These are phyloP conservation scores for Equus quagga DNA, from an alignment of 2,113 vertebrate species.

Conservation along the genomic window DNA sequence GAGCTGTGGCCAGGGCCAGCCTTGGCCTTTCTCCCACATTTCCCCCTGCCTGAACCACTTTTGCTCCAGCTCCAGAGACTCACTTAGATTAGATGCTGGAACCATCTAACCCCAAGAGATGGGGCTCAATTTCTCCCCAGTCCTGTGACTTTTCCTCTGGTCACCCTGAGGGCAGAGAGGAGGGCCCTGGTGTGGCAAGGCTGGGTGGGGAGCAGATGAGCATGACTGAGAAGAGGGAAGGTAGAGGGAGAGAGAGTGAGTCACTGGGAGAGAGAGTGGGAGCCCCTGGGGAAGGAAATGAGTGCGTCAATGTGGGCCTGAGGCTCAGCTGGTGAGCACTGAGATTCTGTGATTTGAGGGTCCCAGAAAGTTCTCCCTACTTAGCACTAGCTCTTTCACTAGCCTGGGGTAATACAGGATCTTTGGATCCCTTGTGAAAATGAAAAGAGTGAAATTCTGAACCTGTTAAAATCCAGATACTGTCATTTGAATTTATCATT, in stretches of 20 bases:
- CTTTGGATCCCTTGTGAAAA: conserved; percentile 1
- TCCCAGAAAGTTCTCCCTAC: background rate
- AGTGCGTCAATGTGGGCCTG: background rate
- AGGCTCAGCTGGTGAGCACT: background rate
- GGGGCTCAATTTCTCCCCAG: background rate
- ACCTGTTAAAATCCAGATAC: background rate
- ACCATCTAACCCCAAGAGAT: background rate
- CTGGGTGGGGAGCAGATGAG: background rate
- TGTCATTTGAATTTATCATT: conserved; percentile 10
- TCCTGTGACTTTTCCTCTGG: background rate
- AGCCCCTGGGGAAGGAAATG: background rate
- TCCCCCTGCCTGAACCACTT: background rate
- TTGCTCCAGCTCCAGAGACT: background rate
- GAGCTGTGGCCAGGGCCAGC: background rate
- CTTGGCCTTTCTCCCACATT: background rate
- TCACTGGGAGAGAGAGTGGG: background rate
- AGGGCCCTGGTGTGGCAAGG: background rate
- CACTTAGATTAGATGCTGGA: background rate
- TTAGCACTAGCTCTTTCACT: background rate
- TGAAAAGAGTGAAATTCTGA: background rate
- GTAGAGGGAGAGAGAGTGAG: background rate
- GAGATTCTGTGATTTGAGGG: background rate
- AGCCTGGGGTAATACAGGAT: background rate
- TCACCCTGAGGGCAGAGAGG: background rate
- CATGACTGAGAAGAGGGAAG: background rate